These are phyloP conservation scores for Dinomys branickii DNA, from an alignment of 2,113 vertebrate species.

Conservation along the genomic window DNA sequence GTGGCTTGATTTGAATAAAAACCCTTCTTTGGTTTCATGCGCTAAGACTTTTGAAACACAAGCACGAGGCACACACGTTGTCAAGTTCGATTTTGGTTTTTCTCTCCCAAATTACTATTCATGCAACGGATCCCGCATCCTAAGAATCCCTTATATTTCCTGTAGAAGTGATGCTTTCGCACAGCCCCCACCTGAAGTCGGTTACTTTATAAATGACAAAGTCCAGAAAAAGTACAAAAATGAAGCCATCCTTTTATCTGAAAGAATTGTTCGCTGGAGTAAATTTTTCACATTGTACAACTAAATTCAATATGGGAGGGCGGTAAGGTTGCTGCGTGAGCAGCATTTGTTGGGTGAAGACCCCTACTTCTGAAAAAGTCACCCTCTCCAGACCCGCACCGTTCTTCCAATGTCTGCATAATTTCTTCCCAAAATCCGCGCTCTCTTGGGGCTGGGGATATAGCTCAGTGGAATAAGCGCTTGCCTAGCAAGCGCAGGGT, in stretches of 20 bases:
- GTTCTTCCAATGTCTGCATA: neutral
- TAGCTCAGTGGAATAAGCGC: too few relatives aligned
- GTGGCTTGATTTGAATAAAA: neutral
- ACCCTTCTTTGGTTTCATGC: neutral
- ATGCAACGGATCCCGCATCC: neutral
- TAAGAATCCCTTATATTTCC: neutral
- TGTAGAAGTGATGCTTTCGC: neutral
- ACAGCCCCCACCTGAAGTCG: neutral
- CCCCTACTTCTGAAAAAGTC: neutral
- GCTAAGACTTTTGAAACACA: neutral
- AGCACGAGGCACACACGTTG: neutral
- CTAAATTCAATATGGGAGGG: neutral
- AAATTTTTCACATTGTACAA: neutral
- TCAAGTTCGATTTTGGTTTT: neutral
- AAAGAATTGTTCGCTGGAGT: neutral
- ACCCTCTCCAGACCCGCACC: accelerated
- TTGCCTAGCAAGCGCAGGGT: too few relatives aligned
- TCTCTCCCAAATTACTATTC: neutral
- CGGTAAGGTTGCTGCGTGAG: too few relatives aligned
- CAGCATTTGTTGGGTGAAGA: neutral
- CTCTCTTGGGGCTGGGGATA: too few relatives aligned
- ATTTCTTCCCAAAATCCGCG: neutral
- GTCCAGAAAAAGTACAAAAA: neutral
- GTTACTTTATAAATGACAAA: neutral
- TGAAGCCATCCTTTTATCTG: neutral